Evolutionary conservation across 2,888 invertebrate genomes (phyloP), one percentile per base, ranked within the genome.

Genomic region (Cephus pygmeus): DNA sequence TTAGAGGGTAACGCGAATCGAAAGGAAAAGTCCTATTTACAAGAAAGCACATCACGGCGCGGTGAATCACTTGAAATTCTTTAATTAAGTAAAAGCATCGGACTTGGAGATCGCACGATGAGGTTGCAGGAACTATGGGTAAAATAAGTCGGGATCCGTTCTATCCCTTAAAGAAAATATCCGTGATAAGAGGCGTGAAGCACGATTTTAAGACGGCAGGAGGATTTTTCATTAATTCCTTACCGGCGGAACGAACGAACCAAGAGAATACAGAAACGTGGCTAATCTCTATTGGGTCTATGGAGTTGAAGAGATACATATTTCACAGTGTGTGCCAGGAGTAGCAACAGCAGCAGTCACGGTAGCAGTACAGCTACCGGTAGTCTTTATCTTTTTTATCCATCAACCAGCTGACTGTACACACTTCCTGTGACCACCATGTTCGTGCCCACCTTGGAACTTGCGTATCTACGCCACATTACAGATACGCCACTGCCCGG

Each of bases 331-430:
- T 56, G 56, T 23, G 23, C 23, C 56, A 23, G 23, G 56, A 56
- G 56, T 23, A 23, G 56, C 9, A 23, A 23, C 56, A 56, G 56
- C 23, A 56, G 56, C 23, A 56, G 56, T 56, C 23, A 56, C 56
- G 56, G 56, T 56, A 9, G 56, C 56, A 56, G 56, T 9, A 56
- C 9, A 56, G 56, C 56, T 31, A 31, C 31, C 71, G 71, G 31
- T 71, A 31, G 74, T 30, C 34, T 74, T 74, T 74, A 74, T 74
- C 74, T 35, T 74, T 74, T 74, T 36, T 34, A 74, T 34, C 30
- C 74, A 74, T 74, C 74, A 4, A 12, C 74, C 74, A 74, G 74
- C 34, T 74, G 74, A 74, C 74, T 74, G 74, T 23, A 30, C 35
- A 12, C 74, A 74, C 74, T 74, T 74, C 74, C 74, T 74, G 74